Conservation (phyloP, 2,113 vertebrate species). For the Notarius quadriscutis region DNA sequence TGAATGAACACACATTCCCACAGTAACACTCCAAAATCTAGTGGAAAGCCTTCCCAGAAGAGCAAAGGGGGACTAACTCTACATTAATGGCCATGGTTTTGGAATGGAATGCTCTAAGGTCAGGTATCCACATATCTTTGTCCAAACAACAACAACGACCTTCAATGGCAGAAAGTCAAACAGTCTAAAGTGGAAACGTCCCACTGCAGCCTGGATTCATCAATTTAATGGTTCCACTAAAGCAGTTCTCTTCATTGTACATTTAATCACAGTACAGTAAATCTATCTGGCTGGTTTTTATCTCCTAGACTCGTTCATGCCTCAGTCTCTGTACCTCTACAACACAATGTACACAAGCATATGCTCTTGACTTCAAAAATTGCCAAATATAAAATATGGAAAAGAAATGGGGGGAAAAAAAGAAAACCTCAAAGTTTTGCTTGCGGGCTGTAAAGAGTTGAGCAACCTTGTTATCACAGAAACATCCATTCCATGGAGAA, state of each 20-base stretch:
- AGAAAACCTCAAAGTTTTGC: background rate
- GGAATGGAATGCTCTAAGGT: background rate
- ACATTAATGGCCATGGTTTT: background rate
- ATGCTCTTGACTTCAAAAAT: background rate
- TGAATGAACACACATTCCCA: background rate
- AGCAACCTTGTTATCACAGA: constrained; percentile 11
- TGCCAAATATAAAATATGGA: background rate
- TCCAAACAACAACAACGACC: background rate
- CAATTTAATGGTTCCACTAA: background rate
- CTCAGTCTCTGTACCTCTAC: background rate
- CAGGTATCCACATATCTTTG: background rate
- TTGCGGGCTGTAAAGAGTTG: background rate
- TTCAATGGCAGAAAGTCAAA: background rate
- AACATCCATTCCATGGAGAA: background rate
- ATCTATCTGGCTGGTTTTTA: background rate
- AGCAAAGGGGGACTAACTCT: background rate
- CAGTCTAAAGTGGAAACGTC: background rate
- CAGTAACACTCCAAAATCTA: background rate
- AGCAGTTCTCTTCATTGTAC: background rate
- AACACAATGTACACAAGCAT: background rate
- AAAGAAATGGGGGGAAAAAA: too few species aligned
- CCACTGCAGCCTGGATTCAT: background rate
- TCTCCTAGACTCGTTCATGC: background rate
- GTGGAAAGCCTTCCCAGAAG: background rate
- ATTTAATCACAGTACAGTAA: background rate